Conservation (phyloP, 2,888 invertebrate genomes). For the Lasioglossum morio region DNA sequence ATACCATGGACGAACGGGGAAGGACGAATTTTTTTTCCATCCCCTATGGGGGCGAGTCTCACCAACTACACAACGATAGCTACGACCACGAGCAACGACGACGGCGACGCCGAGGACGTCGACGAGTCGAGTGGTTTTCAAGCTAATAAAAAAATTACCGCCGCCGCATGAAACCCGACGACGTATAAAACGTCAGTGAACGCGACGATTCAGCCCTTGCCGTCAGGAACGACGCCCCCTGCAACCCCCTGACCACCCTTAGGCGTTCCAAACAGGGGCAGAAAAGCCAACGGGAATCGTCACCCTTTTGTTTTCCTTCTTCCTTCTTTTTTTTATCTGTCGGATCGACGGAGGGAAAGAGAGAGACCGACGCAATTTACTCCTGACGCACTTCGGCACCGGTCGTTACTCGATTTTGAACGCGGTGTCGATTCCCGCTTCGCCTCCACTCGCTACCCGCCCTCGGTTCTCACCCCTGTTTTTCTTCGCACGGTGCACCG, state of each 20-base stretch:
- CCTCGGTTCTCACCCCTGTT: constrained; percentile 10
- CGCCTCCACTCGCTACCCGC: neutral
- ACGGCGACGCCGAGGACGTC: constrained; percentile 68
- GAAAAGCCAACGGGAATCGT: constrained; percentile 65
- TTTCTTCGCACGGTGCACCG: constrained; percentile 10
- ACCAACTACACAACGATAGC: constrained; percentile 64
- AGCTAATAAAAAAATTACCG: constrained; percentile 83
- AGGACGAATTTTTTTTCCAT: constrained; percentile 62
- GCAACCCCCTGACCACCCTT: constrained; percentile 1
- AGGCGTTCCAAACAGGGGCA: constrained; percentile 42
- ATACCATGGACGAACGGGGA: constrained; percentile 29
- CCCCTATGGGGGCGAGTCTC: constrained; percentile 48
- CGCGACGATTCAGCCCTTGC: constrained; percentile 68
- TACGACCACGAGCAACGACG: constrained; percentile 58
- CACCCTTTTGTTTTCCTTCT: constrained; percentile 66
- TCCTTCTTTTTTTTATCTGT: constrained; percentile 17
- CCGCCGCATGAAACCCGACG: constrained; percentile 76
- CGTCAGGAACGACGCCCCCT: constrained; percentile 33
- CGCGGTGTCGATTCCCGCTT: constrained; percentile 46
- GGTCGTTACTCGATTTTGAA: constrained; percentile 57
- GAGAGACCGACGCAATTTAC: constrained; percentile 44
- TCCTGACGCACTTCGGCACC: constrained; percentile 45
- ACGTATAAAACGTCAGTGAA: constrained; percentile 76
- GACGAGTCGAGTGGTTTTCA: constrained; percentile 80
- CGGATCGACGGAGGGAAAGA: neutral